Evolutionary conservation across 2,888 invertebrate species (phyloP), one percentile per base, ranked within the genome.

Genomic region (Phortica magna): DNA sequence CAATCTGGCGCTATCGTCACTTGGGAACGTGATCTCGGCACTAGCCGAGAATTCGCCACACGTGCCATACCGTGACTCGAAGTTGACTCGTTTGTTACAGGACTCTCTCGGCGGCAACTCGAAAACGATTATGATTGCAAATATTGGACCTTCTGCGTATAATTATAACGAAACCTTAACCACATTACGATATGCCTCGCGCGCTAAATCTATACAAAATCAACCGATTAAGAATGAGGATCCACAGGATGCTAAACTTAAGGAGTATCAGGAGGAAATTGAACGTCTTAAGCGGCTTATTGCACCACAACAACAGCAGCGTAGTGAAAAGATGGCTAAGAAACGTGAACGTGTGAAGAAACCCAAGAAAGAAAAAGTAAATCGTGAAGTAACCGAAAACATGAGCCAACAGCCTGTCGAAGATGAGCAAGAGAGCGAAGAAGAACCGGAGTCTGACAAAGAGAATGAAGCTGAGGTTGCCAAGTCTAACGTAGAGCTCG

Each of bases 71-170:
- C 93, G 99, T 90, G 99, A 99, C 92, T 99, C 99, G 4, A 99
- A 99, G 93, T 93, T 99, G 76, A 99, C 99, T 9, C 94, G 99
- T 74, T 93, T 99, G 75, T 93, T 99, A 77, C 99, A 99, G 93
- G 99, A 99, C 93, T 99, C 99, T 0, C 93, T 99, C 67, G 99
- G 99, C 76, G 99, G 99, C 10, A 99, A 99, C 93, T 98, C 99
- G 65, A 98, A 98, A 92, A 99, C 99, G 1, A 97, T 99, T 75
- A 99, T 99, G 99, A 97, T 99, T 75, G 99, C 99, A 10, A 99
- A 99, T 92, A 96, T 99, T 89, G 99, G 99, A 0, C 99, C 99
- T 41, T 99, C 99, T 22, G 96, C 96, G 83, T 98, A 97, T 93
- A 99, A 99, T 93, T 99, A 97, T 92, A 99, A 99, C 89, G 99